Evolutionary conservation across 1,140 invertebrate genomes (phyloP).

Genomic region (Drosophila takahashii): DNA sequence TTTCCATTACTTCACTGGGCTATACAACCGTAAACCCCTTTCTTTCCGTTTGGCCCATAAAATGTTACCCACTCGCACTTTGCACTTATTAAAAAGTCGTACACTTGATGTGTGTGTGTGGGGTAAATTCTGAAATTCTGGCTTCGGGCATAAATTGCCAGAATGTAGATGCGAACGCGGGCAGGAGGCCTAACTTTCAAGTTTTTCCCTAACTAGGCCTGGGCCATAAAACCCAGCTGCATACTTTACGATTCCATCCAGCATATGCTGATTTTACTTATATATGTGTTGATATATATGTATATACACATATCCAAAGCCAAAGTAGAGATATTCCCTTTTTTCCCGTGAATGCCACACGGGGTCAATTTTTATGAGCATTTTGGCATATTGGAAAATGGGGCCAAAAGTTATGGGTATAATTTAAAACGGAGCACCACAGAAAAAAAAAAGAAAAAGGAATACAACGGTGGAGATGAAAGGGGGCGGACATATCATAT

Average conservation of each 20-base stretch:
- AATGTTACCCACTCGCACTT: constrained; percentile 71
- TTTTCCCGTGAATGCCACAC: constrained; percentile 48
- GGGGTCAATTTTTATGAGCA: constrained; percentile 81
- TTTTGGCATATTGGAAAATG: constrained; percentile 80
- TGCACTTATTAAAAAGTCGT: constrained; percentile 81
- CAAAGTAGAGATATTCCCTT: constrained; percentile 23
- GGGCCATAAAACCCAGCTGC: constrained; percentile 77
- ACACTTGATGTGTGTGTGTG: constrained; percentile 60
- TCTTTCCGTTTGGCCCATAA: constrained; percentile 23
- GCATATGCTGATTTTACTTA: constrained; percentile 79
- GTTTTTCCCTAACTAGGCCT: constrained; percentile 66
- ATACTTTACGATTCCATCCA: constrained; percentile 67
- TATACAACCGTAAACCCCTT: constrained; percentile 15
- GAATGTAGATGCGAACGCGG: constrained; percentile 14
- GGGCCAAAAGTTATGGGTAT: constrained; percentile 78
- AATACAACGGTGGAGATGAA: constrained; percentile 8
- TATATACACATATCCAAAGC: background rate
- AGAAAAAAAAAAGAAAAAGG: background rate
- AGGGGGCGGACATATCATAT: constrained; percentile 3
- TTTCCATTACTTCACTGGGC: constrained; percentile 12
- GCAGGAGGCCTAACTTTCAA: constrained; percentile 67
- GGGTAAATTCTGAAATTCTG: constrained; percentile 16
- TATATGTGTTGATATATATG: background rate
- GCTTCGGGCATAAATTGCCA: constrained; percentile 65
- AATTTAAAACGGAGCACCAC: constrained; percentile 42